Conservation (phyloP, 2,113 vertebrate species). For the Stictonetta naevosa region DNA sequence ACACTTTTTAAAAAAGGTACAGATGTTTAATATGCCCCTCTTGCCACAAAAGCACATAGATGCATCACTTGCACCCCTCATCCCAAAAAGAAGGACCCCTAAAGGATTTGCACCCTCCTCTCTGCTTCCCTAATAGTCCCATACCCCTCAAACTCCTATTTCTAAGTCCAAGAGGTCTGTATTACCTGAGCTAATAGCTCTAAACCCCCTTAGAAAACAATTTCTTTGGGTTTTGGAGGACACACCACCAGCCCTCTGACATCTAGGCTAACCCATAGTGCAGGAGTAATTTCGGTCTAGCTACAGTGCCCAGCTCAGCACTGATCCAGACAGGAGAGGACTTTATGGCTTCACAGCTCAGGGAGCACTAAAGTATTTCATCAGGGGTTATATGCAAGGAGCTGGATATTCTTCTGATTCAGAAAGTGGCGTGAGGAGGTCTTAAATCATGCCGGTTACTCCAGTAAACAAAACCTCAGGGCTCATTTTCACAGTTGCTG, state of each 20-base stretch:
- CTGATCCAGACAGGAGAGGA: background rate
- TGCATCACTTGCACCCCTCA: fast-evolving
- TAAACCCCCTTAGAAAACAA: background rate
- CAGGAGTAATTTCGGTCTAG: background rate
- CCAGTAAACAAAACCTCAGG: background rate
- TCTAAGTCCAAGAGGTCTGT: background rate
- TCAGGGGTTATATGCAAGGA: background rate
- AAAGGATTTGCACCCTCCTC: background rate
- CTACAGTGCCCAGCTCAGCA: background rate
- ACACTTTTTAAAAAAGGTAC: background rate
- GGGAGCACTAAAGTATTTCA: background rate
- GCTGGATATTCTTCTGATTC: background rate
- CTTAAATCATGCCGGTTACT: background rate
- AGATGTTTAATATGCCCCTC: fast-evolving
- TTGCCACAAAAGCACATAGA: fast-evolving
- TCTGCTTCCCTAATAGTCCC: background rate
- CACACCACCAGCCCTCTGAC: background rate
- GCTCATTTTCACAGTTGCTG: background rate
- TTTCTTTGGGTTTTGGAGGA: background rate
- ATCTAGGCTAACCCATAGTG: fast-evolving
- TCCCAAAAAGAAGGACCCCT: background rate
- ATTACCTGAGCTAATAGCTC: background rate
- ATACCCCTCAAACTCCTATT: fast-evolving
- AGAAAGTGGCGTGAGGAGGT: background rate
- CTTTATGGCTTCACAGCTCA: background rate